Evolutionary conservation across 2,797 vertebrate species (phyloP).

Genomic region (Sarcoramphus papa): DNA sequence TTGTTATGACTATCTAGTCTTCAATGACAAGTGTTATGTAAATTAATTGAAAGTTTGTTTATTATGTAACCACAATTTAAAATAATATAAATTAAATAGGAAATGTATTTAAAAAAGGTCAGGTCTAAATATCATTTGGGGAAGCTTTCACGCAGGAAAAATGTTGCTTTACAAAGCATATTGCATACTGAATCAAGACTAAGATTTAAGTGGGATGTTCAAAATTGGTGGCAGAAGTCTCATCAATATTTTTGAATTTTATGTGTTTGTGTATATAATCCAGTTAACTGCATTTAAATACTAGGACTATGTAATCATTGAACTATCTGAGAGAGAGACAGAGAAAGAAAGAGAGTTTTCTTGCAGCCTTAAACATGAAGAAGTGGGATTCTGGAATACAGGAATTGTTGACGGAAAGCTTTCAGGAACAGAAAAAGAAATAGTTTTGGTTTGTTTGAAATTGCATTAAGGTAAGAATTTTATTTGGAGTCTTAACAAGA

Average conservation of each 20-base stretch:
- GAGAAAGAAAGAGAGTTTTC: neutral
- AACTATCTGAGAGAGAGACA: neutral
- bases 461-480: neutral
- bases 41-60: neutral
- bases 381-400: neutral
- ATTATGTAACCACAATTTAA: neutral
- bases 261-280: neutral
- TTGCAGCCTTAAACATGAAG: neutral
- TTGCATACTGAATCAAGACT: neutral
- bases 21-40: neutral
- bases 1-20: neutral
- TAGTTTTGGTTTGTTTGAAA: neutral
- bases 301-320: neutral
- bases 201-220: neutral
- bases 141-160: neutral
- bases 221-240: neutral
- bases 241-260: neutral
- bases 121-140: neutral
- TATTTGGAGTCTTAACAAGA: neutral
- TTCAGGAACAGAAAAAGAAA: neutral
- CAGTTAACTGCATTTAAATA: neutral
- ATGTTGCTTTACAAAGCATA: neutral
- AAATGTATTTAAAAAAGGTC: neutral
- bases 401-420: neutral
- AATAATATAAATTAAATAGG: neutral